phyloP scores from a whole-genome alignment of 2,888 invertebrate genomes.

The Tetranychus piercei region DNA sequence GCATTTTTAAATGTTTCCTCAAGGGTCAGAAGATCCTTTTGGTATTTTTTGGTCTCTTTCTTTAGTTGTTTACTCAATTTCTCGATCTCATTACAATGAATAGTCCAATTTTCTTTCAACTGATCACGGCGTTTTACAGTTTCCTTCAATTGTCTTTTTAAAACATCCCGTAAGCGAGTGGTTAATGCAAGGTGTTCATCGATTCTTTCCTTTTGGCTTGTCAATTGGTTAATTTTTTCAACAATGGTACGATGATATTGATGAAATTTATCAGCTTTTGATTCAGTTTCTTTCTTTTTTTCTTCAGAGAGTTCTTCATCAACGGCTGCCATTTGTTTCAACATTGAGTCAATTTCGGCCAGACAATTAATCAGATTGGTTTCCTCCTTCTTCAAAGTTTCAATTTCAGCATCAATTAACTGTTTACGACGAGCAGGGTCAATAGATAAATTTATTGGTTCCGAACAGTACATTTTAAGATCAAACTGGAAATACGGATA shows the following conservation, averaged over 20 bases:
- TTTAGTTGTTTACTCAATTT: background rate
- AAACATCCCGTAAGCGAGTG: background rate
- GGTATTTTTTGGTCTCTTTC: background rate
- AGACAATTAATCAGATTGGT: background rate
- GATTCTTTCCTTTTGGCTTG: background rate
- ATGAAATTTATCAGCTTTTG: background rate
- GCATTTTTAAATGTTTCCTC: background rate
- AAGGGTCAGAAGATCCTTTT: background rate
- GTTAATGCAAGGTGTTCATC: background rate
- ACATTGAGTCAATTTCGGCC: background rate
- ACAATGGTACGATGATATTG: background rate
- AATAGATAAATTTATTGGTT: background rate
- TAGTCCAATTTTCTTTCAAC: background rate
- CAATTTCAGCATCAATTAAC: background rate
- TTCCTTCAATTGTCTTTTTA: background rate
- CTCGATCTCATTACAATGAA: background rate
- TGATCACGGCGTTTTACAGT: background rate
- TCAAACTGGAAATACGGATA: no score
- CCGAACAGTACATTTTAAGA: no score
- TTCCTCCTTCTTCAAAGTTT: background rate
- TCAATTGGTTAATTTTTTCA: background rate
- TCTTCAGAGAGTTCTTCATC: background rate
- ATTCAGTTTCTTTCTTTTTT: background rate
- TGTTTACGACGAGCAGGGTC: background rate
- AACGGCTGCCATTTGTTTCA: background rate